These are phyloP conservation scores for Bugula neritina DNA, from an alignment of 2,888 invertebrate species.

Conservation along the genomic window DNA sequence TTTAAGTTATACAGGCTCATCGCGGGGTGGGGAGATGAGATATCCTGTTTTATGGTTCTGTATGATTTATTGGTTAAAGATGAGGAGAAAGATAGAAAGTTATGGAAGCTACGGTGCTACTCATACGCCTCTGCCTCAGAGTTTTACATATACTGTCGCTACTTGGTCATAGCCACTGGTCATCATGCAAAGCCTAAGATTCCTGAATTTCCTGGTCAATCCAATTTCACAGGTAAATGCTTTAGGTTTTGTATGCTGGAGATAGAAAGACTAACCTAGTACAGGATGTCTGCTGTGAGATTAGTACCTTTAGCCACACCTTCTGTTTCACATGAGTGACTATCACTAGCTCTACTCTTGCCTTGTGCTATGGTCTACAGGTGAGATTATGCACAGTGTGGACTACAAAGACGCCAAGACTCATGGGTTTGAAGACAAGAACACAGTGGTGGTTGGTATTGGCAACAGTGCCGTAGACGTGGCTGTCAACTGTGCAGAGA, in stretches of 20 bases:
- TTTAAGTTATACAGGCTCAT: too few species aligned
- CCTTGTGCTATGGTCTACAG: too few species aligned
- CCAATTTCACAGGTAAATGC: slow-evolving; percentile 42
- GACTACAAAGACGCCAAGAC: slow-evolving; percentile 41
- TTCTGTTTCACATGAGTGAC: too few species aligned
- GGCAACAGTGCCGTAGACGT: slow-evolving; percentile 50
- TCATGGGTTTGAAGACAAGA: slow-evolving; percentile 41
- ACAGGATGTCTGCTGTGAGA: too few species aligned
- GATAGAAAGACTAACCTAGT: too few species aligned
- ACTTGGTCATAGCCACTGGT: slow-evolving; percentile 41
- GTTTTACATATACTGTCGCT: neutral
- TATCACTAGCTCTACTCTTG: too few species aligned
- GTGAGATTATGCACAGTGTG: slow-evolving; percentile 46
- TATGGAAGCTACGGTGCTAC: slow-evolving; percentile 2
- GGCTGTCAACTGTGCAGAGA: slow-evolving; percentile 40
- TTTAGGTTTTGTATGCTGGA: too few species aligned
- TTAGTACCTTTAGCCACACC: too few species aligned
- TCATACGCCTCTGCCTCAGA: neutral
- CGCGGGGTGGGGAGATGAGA: too few species aligned
- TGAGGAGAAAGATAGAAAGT: neutral
- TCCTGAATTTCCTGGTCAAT: slow-evolving; percentile 42
- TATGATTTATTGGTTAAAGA: too few species aligned
- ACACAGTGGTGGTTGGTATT: slow-evolving; percentile 46
- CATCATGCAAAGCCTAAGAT: slow-evolving; percentile 44
- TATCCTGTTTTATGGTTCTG: too few species aligned